Evolutionary conservation across 2,113 vertebrate species (phyloP).

Genomic region (Saimiri boliviensis): DNA sequence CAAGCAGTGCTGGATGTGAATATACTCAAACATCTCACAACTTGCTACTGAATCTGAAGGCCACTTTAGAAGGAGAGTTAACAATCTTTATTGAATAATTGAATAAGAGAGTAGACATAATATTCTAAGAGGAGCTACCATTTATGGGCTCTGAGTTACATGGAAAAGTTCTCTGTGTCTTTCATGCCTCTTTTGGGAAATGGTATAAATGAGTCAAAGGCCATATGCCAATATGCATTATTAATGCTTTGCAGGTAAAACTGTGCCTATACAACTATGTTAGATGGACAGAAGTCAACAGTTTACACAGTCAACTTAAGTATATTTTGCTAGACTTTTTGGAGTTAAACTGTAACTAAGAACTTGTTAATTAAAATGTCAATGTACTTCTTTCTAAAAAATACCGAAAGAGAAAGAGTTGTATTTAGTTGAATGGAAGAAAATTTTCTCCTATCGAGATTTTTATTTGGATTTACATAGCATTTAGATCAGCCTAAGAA

Average conservation of each 20-base stretch:
- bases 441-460: neutral
- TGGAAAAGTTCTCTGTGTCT: neutral
- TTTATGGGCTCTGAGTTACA: slow-evolving; percentile 52
- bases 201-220: slow-evolving; percentile 15
- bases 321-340: neutral
- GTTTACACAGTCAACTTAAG: neutral
- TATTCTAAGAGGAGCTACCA: slow-evolving; percentile 48
- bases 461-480: neutral
- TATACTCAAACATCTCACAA: slow-evolving; percentile 1
- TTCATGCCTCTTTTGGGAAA: slow-evolving; percentile 56
- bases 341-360: neutral
- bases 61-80: slow-evolving; percentile 29
- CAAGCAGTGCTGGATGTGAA: neutral
- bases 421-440: neutral
- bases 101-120: slow-evolving; percentile 6
- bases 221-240: neutral
- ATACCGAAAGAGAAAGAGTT: neutral
- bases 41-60: slow-evolving; percentile 42
- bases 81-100: slow-evolving; percentile 50
- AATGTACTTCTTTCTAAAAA: neutral
- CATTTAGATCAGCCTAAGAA: neutral
- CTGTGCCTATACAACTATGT: neutral
- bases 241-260: slow-evolving; percentile 15
- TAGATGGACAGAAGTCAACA: neutral
- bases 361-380: slow-evolving; percentile 22